Evolutionary conservation across 1,140 invertebrate genomes (phyloP), one percentile per base, ranked within the genome.

Genomic region (Drosophila nikananu): DNA sequence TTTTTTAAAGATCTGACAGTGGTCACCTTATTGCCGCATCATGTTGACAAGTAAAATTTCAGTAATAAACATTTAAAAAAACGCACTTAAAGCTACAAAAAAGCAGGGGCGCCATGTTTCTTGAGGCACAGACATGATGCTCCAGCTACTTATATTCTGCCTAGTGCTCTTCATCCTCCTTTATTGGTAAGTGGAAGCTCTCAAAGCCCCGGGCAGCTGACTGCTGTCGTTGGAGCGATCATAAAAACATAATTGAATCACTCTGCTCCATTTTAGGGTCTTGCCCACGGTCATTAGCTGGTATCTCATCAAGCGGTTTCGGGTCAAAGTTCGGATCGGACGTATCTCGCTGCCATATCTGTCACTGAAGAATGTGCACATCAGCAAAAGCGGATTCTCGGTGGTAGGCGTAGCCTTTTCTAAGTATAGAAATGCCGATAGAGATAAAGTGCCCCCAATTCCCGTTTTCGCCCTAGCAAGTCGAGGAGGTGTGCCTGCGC

Each of bases 401-500:
- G 93, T 96, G 80, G 96, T 96, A 94, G 94, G 94, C 70, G 48
- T 57, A 35, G 25, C 60, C 46, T 44, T 32, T 32, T 1, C 2
- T 35, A n/a, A 10, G 17, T 12, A 39, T 48, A 54, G 39, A 44
- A 25, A 23, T 55, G 10, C 13, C 25, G 25, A 19, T 15, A 55
- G 25, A 57, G 13, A 57, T 60, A 60, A 59, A 19, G 6, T 10
- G 5, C 10, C 19, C 42, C 42, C 19, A 21, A 21, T 44, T 44
- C 12, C 19, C 2, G 9, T 39, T 57, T 74, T 84, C 65, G 39
- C 25, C 5, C 37, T 80, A 98, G 97, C 95, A 97, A 94, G 96
- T 98, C 71, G 97, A 98, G 83, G 96, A 97, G 93, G 95, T 98
- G 61, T 96, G 97, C 82, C 95, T 98, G 61, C 95, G 97, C 19